These are phyloP conservation scores for Callithrix jacchus DNA, from an alignment of 2,113 vertebrate species.

Conservation along the genomic window DNA sequence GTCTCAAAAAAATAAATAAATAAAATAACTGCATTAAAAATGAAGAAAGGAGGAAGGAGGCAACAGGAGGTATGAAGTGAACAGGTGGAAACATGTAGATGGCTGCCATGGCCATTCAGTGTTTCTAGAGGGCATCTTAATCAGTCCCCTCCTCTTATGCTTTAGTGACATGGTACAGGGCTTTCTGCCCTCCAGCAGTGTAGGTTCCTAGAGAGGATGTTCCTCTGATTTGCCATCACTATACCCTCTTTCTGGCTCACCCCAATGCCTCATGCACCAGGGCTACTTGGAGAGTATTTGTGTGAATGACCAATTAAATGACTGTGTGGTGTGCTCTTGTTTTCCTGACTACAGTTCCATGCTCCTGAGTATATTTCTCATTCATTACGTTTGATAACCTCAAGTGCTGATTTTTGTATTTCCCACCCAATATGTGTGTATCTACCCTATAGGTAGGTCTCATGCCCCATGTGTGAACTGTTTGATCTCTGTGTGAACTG, in stretches of 20 bases:
- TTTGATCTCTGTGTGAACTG: no score
- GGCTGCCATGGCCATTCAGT: background rate
- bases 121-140: background rate
- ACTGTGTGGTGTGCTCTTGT: background rate
- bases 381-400: background rate
- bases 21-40: no score
- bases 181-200: background rate
- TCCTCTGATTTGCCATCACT: background rate
- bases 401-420: background rate
- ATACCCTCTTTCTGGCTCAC: accelerated
- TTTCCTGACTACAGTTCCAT: background rate
- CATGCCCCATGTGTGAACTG: background rate
- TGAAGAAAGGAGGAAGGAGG: no score
- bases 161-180: background rate
- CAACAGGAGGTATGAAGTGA: background rate
- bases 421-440: no score
- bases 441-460: background rate
- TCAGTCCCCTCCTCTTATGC: background rate
- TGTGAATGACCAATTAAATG: background rate
- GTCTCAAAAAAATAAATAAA: no score
- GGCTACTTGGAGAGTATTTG: background rate
- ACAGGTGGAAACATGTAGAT: background rate
- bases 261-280: accelerated
- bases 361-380: background rate
- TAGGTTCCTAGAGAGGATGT: background rate